Evolutionary conservation across 1,140 invertebrate genomes (phyloP), one percentile per base, ranked within the genome.

Genomic region (Andrena cerasifolii): DNA sequence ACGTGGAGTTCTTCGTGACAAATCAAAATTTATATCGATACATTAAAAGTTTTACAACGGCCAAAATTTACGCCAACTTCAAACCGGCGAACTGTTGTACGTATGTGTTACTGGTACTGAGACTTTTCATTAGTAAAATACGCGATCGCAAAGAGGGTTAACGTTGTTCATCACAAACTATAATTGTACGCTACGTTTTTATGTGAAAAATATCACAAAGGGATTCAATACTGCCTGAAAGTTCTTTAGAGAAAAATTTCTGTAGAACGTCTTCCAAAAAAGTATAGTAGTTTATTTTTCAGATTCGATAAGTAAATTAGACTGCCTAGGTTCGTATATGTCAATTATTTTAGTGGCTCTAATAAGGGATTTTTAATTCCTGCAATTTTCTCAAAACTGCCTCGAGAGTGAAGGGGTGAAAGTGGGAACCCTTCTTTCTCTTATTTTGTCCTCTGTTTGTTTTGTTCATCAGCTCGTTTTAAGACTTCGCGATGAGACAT

Each of bases 131-230:
- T 18, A 21, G 12, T 71, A 31, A 31, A 16, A 31, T 33, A 31
- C 28, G 31, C 14, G 45, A 31, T 58, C n/a, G 8, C 36, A 40
- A 18, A 71, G n/a, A 51, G 53, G 31, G 10, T 62, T n/a, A 56
- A 59, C 36, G 53, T 28, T 53, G 53, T 54, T 33, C 54, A 66
- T 36, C 1, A 1, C 21, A 51, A 40, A 8, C 6, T 65, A 54
- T 33, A 18, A 26, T 36, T 72, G 1, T 14, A 43, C 24, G 5
- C 18, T 47, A 65, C 33, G 66, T 43, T 65, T 58, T 58, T 82
- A 45, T 80, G 75, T 79, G 70, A 68, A 54, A n/a, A 81, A 83
- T 81, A 89, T 87, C 80, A 85, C 73, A 83, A 68, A 83, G 79
- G 79, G 87, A 79, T 79, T 81, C 59, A 40, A 40, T 67, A 74